Conservation (phyloP, 2,888 invertebrate genomes). For the Amitus sp. region DNA sequence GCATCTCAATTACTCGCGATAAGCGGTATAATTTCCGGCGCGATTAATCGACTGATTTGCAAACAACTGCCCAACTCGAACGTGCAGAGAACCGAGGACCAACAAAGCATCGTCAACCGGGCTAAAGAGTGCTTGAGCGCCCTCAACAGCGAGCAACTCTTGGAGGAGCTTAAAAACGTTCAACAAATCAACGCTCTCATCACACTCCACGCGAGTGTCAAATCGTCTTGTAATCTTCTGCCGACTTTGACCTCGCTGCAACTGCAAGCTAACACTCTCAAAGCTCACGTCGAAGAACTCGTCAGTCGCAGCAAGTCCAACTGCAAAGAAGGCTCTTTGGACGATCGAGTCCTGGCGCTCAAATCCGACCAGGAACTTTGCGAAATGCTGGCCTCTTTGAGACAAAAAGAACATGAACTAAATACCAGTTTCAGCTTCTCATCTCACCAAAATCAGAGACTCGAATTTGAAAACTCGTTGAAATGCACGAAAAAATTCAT, state of each 20-base stretch:
- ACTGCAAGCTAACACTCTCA: conserved; percentile 56
- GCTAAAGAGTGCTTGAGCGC: conserved; percentile 47
- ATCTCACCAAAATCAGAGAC: conserved; percentile 52
- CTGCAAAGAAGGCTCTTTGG: conserved; percentile 30
- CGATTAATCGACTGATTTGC: conserved; percentile 53
- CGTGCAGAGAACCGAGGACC: conserved; percentile 50
- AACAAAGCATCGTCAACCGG: conserved; percentile 47
- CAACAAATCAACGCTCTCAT: conserved; percentile 58
- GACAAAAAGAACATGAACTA: conserved; percentile 58
- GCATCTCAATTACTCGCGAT: conserved; percentile 57
- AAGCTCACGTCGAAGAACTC: conserved; percentile 51
- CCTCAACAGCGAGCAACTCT: conserved; percentile 54
- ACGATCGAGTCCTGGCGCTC: conserved; percentile 46
- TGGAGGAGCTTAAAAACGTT: conserved; percentile 51
- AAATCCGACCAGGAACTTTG: conserved; percentile 56
- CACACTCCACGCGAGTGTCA: conserved; percentile 55
- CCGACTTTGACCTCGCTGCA: conserved; percentile 57
- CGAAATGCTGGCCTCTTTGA: conserved; percentile 47
- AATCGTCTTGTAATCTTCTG: conserved; percentile 50
- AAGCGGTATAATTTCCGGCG: conserved; percentile 56
- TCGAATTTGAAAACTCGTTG: conserved; percentile 51
- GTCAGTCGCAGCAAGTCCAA: conserved; percentile 25
- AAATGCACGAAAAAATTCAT: conserved; percentile 55
- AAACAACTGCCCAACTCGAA: conserved; percentile 55
- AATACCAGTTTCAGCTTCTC: conserved; percentile 54